Conservation (phyloP, 2,113 vertebrate genomes). For the Sander lucioperca region DNA sequence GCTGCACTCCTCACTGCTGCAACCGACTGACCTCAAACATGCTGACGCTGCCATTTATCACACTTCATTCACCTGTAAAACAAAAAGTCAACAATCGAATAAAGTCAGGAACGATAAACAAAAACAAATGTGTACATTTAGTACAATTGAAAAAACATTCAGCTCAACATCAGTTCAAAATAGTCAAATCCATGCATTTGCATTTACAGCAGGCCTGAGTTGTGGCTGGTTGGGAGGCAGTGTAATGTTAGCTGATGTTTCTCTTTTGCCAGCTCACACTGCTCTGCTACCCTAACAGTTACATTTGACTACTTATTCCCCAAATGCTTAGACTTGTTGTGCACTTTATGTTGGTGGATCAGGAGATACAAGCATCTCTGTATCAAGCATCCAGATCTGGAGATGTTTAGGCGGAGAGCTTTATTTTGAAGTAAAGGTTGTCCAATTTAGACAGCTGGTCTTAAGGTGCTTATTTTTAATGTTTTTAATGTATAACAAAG, state of each 20-base stretch:
- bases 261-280: constrained; percentile 70
- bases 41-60: background rate
- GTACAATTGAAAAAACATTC: background rate
- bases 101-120: background rate
- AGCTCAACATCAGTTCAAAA: background rate
- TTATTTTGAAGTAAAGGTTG: background rate
- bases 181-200: constrained; percentile 25
- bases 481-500: background rate
- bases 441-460: background rate
- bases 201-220: background rate
- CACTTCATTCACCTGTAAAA: background rate
- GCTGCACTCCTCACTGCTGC: constrained; percentile 80
- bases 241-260: constrained; percentile 92
- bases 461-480: background rate
- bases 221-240: constrained; percentile 88
- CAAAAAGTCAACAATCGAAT: background rate
- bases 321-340: background rate
- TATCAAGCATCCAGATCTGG: too few species aligned
- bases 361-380: background rate
- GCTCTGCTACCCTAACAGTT: constrained; percentile 86
- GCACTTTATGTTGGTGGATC: background rate
- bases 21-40: background rate
- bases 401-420: too few species aligned
- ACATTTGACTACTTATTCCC: background rate
- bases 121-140: background rate